Conservation (phyloP, 2,113 vertebrate genomes). For the Pelodiscus sinensis region DNA sequence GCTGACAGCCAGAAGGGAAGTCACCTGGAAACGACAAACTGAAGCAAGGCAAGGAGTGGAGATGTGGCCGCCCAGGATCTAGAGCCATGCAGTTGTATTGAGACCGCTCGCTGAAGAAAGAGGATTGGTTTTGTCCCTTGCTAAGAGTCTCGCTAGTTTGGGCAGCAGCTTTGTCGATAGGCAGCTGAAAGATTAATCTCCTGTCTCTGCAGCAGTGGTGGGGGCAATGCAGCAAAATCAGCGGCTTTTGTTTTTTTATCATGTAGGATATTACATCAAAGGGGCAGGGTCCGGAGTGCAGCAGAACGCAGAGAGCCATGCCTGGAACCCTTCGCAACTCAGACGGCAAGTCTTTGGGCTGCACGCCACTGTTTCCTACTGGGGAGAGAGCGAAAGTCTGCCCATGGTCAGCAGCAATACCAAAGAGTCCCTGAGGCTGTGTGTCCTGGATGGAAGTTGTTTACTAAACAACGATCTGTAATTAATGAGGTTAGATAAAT, state of each 20-base stretch:
- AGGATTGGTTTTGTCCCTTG: neutral
- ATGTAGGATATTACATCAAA: conserved; percentile 51
- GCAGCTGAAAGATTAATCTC: conserved; percentile 59
- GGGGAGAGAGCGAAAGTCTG: neutral
- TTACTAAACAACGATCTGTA: conserved; percentile 49
- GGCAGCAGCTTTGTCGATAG: conserved; percentile 5
- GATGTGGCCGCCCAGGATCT: conserved; percentile 21
- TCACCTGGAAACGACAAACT: conserved; percentile 73
- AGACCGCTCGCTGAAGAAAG: neutral
- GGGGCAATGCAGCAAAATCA: neutral
- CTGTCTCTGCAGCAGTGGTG: neutral
- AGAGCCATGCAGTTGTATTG: neutral
- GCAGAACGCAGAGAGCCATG: conserved; percentile 31
- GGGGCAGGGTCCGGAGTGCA: conserved; percentile 35
- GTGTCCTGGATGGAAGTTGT: neutral
- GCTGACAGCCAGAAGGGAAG: conserved; percentile 63
- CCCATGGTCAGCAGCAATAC: neutral
- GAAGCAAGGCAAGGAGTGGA: conserved; percentile 51
- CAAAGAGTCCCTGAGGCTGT: neutral
- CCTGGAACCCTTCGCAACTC: conserved; percentile 1
- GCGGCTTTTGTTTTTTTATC: conserved; percentile 65
- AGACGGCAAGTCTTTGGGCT: conserved; percentile 5
- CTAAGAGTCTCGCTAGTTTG: neutral
- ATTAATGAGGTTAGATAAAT: conserved; percentile 52
- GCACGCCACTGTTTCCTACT: neutral